Evolutionary conservation across 2,888 invertebrate genomes (phyloP).

Genomic region (Lampropteryx suffumata): DNA sequence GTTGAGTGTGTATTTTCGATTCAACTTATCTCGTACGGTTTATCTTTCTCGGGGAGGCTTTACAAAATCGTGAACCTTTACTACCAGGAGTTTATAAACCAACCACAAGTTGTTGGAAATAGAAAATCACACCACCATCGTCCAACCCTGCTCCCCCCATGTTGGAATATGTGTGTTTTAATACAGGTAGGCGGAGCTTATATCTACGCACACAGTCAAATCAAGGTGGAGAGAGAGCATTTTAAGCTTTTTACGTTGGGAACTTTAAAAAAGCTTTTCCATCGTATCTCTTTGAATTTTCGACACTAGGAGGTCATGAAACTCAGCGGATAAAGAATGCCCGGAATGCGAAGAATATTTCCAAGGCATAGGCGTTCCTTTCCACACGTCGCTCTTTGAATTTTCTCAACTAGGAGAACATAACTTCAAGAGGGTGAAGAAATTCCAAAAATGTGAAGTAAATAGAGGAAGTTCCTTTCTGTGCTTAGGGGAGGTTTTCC

Average conservation of each 20-base stretch:
- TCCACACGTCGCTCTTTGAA: constrained; percentile 21
- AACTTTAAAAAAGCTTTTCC: constrained; percentile 75
- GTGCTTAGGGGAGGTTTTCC: constrained; percentile 77
- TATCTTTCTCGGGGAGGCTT: constrained; percentile 42
- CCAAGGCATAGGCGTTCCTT: constrained; percentile 28
- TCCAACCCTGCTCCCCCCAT: neutral
- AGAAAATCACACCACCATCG: constrained; percentile 15
- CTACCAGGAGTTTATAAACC: constrained; percentile 52
- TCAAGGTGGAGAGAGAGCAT: constrained; percentile 46
- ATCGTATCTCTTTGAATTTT: constrained; percentile 78
- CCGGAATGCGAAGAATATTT: constrained; percentile 53
- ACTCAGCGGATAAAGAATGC: constrained; percentile 54
- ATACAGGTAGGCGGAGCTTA: constrained; percentile 43
- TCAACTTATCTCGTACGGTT: no score
- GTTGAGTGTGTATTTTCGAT: no score
- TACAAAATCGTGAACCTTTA: constrained; percentile 58
- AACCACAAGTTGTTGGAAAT: constrained; percentile 23
- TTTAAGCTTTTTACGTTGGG: constrained; percentile 58
- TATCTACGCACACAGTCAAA: constrained; percentile 34
- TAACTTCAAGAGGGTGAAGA: neutral
- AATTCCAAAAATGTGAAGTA: constrained; percentile 27
- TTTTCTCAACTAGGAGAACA: constrained; percentile 18
- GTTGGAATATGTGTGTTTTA: constrained; percentile 22
- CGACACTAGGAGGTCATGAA: constrained; percentile 62
- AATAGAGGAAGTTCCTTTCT: constrained; percentile 39